Evolutionary conservation across 2,797 vertebrate species (phyloP), one percentile per base, ranked within the genome.

Genomic region (Phataginus tetradactyla): DNA sequence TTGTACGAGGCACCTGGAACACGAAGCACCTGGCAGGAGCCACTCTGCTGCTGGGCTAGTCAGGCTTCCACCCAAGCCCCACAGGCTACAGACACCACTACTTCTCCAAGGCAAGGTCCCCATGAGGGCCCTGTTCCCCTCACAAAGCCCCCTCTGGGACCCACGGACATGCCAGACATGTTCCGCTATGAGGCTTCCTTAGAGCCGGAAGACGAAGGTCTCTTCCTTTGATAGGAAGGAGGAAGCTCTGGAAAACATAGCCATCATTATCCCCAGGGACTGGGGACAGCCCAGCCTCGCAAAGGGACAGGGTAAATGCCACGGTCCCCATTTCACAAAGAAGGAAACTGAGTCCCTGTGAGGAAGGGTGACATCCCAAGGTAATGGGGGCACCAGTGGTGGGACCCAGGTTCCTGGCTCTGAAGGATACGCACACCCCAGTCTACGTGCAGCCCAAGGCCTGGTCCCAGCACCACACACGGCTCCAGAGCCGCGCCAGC

Each of bases 351-450:
- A 68, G 49, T 53, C 57, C 10, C 57, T 17, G 37, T 0, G 1
- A 84, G 18, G 49, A 34, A 84, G 51, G 7, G n/a, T 2, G n/a
- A 25, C 49, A 21, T 20, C n/a, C 72, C 4, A 5, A 7, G n/a
- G 63, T 11, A 77, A 8, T 6, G 0, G 4, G 45, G 37, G 17
- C 0, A 0, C 51, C 3, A 0, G 14, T 2, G 18, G 14, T 0
- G 20, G 75, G 42, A 8, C 17, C 12, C 34, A 15, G 84, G 39
- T 53, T 51, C 59, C 55, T 5, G 23, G 45, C 32, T 49, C 15
- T 79, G 13, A 1, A 11, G 29, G 2, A n/a, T 4, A 14, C 1
- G 2, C 37, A 29, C 7, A 3, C 20, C 21, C n/a, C 17, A 17
- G 69, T 3, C 53, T 4, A 17, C 12, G n/a, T 63, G 63, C 27